Evolutionary conservation across 1,140 invertebrate species (phyloP).

Genomic region (Phenacoccus solenopsis): DNA sequence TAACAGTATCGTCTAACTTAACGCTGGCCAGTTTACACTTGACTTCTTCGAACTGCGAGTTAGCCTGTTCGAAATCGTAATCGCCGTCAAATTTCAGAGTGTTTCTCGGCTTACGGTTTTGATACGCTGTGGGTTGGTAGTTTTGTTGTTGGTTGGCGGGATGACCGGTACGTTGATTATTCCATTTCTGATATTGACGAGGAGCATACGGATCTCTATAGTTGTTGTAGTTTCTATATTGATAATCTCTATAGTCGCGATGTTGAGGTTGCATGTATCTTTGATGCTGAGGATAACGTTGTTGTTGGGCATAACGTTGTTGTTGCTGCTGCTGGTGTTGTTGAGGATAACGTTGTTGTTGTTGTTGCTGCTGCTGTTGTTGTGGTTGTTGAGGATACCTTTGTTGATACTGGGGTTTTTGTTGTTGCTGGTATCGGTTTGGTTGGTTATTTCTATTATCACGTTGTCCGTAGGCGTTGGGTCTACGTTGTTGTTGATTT

Average conservation of each 20-base stretch:
- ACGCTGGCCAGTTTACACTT: slow-evolving; percentile 69
- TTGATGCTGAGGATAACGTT: slow-evolving; percentile 27
- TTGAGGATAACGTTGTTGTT: background rate
- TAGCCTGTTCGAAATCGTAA: slow-evolving; percentile 96
- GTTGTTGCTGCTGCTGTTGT: background rate
- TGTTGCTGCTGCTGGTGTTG: slow-evolving; percentile 12
- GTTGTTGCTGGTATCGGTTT: slow-evolving; percentile 36
- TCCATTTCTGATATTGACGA: background rate
- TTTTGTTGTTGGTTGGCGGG: background rate
- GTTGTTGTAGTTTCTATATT: slow-evolving; percentile 35
- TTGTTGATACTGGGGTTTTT: slow-evolving; percentile 16
- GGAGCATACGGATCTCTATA: slow-evolving; percentile 26
- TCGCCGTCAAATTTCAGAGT: slow-evolving; percentile 87
- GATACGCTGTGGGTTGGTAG: slow-evolving; percentile 15
- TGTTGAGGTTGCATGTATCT: slow-evolving; percentile 28
- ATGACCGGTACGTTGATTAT: background rate
- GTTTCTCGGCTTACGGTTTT: slow-evolving; percentile 39
- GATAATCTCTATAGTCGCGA: slow-evolving; percentile 34
- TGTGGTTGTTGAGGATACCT: background rate
- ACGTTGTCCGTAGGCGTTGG: slow-evolving; percentile 14
- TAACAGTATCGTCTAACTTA: slow-evolving; percentile 45
- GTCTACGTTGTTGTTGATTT: slow-evolving; percentile 19
- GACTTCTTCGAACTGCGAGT: slow-evolving; percentile 89
- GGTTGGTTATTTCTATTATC: slow-evolving; percentile 30
- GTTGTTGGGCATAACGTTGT: slow-evolving; percentile 35